phyloP scores from a whole-genome alignment of 1,140 invertebrate species.

The Dermatophagoides farinae region DNA sequence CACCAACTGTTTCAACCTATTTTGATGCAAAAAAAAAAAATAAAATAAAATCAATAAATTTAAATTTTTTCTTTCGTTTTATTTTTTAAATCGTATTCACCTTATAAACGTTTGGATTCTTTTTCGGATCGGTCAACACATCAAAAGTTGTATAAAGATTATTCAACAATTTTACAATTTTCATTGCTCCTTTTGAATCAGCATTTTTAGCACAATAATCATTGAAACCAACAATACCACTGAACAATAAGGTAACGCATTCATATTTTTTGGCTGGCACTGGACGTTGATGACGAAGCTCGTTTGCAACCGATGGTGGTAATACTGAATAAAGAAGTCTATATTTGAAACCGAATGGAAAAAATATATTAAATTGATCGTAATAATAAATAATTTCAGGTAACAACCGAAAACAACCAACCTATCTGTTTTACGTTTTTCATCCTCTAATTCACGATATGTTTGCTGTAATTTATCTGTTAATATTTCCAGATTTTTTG shows the following conservation, averaged over 20 bases:
- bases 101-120: constrained; percentile 84
- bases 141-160: constrained; percentile 76
- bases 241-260: constrained; percentile 73
- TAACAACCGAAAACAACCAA: constrained; percentile 30
- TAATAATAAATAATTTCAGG: background rate
- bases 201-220: constrained; percentile 64
- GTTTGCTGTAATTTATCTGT: constrained; percentile 91
- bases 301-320: constrained; percentile 75
- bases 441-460: constrained; percentile 74
- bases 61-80: background rate
- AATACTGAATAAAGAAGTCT: constrained; percentile 82
- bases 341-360: constrained; percentile 13
- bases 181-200: constrained; percentile 63
- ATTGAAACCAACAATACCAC: constrained; percentile 77
- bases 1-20: constrained; percentile 96
- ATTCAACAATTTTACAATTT: constrained; percentile 75
- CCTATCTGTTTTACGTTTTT: constrained; percentile 93
- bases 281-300: constrained; percentile 66
- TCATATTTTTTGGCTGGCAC: constrained; percentile 67
- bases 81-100: constrained; percentile 30
- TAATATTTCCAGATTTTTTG: constrained; percentile 79
- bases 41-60: no score
- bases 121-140: constrained; percentile 67
- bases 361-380: background rate
- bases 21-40: constrained; percentile 18